These are phyloP conservation scores for Rhinichthys osculus DNA, from an alignment of 2,797 vertebrate species.

Conservation along the genomic window DNA sequence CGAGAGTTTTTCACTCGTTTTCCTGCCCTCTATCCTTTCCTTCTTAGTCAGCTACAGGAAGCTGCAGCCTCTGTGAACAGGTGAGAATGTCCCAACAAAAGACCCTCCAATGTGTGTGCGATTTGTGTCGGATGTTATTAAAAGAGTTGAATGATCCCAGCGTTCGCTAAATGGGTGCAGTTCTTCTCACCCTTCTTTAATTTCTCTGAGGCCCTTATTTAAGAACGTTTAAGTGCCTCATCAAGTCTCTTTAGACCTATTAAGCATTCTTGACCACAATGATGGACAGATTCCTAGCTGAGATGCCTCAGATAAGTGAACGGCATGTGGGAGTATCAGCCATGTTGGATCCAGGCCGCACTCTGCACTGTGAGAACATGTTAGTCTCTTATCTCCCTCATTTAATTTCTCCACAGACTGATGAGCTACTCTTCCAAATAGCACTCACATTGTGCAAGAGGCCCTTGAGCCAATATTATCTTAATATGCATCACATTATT, in stretches of 20 bases:
- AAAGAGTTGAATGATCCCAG: constrained; percentile 19
- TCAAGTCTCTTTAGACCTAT: constrained; percentile 56
- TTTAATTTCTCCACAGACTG: constrained; percentile 49
- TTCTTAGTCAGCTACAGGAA: constrained; percentile 88
- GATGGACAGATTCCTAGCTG: constrained; percentile 60
- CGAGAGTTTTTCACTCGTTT: constrained; percentile 95
- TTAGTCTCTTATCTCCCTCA: constrained; percentile 43
- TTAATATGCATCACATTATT: constrained; percentile 79
- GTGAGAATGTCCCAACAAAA: constrained; percentile 72
- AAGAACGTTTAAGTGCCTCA: constrained; percentile 56
- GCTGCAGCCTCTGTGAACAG: constrained; percentile 86
- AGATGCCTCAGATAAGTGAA: constrained; percentile 55
- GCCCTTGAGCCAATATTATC: constrained; percentile 72
- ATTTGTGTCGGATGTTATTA: constrained; percentile 42
- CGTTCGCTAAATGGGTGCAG: background rate
- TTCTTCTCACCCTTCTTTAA: constrained; percentile 44
- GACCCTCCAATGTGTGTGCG: background rate
- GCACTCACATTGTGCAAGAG: constrained; percentile 58
- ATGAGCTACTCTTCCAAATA: constrained; percentile 67
- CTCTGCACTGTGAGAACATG: constrained; percentile 45
- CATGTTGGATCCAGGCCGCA: constrained; percentile 41
- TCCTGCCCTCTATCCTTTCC: constrained; percentile 92
- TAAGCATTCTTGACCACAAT: constrained; percentile 54
- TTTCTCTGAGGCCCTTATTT: constrained; percentile 57
- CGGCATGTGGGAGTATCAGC: constrained; percentile 24